Base-by-base conservation (phyloP, 2,797 vertebrate species). In the Cirrhinus molitorella region DNA sequence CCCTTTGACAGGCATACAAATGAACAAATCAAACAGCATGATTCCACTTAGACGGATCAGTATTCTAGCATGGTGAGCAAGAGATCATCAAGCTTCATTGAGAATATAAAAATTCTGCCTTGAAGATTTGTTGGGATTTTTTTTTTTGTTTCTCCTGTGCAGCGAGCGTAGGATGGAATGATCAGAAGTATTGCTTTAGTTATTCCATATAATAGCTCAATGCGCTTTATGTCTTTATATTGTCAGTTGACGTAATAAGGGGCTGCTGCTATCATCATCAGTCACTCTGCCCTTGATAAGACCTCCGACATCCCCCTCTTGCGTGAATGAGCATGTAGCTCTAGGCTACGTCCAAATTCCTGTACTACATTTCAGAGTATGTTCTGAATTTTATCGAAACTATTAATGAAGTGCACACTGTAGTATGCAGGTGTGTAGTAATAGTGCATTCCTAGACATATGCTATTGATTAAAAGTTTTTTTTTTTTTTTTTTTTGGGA, bases 1-100 rank as follows among this genome's bases (percentile, higher is more conserved):
- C 68, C 81, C 83, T 86, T 83, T 89, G 89, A 87, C 89, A 88
- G 87, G 86, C 81, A 78, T 85, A 88, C 81, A 88, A 88, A 89
- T 87, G 85, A 87, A 86, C 65, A 75, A 82, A 86, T 85, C 85
- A 87, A 85, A 82, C 86, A 63, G 80, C 79, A 66, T 81, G 80
- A 82, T 86, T 86, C 86, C 88, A 72, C 59, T 86, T 65, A 83
- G 85, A 86, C 71, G 61, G 80, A 85, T 74, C 82, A 63, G 86
- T 71, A 78, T 86, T 76, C 84, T 63, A 11, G 14, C 37, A 71
- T 73, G 53, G 80, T n/a, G 47, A 87, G 79, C 71, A 57, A 85
- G 80, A 85, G 85, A 85, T 89, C 85, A 83, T 87, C 87, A 61
- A 57, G 37, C 31, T 80, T 82, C 74, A 31, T 49, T 19, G 72